A percentile compares a stretch with the other conserved stretches of the same genome.
phyloP scores from a whole-genome alignment of 2,888 invertebrate species.

The Thera obeliscata region DNA sequence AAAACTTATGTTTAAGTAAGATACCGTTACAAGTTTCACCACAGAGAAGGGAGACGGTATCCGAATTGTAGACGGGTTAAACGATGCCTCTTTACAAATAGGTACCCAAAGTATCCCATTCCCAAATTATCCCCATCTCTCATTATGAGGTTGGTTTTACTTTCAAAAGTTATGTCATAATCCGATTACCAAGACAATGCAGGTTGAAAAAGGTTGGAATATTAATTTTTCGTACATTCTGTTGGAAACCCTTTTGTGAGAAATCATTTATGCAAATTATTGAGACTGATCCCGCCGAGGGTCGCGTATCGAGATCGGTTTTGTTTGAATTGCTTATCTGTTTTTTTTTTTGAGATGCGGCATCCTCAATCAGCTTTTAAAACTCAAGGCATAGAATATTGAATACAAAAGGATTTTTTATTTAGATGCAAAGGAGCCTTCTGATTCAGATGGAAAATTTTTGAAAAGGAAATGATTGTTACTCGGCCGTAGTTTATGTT shows the following conservation, averaged over 20 bases:
- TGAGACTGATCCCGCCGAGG: constrained; percentile 30
- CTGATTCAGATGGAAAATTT: constrained; percentile 37
- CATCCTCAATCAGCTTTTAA: constrained; percentile 35
- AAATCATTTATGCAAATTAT: constrained; percentile 45
- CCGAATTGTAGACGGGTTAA: constrained; percentile 42
- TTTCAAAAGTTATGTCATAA: constrained; percentile 50
- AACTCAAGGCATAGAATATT: constrained; percentile 26
- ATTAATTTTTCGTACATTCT: constrained; percentile 47
- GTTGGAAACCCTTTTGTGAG: constrained; percentile 39
- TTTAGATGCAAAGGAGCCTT: constrained; percentile 51
- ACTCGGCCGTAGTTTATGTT: background rate
- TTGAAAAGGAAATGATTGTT: background rate
- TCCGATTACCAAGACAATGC: constrained; percentile 52
- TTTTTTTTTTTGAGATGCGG: constrained; percentile 45
- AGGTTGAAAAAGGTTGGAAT: constrained; percentile 46
- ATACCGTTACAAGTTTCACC: constrained; percentile 72
- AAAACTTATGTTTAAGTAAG: constrained; percentile 82
- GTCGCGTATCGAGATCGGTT: constrained; percentile 32
- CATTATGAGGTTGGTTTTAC: constrained; percentile 21
- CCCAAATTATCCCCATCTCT: constrained; percentile 17
- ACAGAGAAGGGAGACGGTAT: constrained; percentile 51
- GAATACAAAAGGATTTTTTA: constrained; percentile 50
- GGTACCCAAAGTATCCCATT: constrained; percentile 5
- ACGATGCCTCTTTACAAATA: constrained; percentile 46
- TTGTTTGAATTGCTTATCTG: constrained; percentile 44